Conservation (phyloP, 2,797 vertebrate species). For the Pelodytes ibericus region DNA sequence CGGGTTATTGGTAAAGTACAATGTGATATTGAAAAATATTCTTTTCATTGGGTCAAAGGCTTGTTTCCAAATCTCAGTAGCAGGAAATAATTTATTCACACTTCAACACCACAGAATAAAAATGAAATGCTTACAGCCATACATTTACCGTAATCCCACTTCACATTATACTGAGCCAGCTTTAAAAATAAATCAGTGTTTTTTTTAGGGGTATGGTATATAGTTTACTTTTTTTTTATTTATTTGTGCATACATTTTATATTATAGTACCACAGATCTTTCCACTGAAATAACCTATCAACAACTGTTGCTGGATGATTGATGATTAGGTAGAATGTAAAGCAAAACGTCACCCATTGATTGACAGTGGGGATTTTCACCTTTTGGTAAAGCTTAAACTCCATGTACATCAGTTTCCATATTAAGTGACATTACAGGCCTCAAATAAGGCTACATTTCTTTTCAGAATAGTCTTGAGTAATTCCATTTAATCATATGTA, state of each 20-base stretch:
- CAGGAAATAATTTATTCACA: constrained; percentile 15
- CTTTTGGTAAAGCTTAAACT: neutral
- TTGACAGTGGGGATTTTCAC: neutral
- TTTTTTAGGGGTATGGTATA: neutral
- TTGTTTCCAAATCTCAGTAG: constrained; percentile 1
- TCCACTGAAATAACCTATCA: constrained; percentile 16
- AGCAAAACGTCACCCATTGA: neutral
- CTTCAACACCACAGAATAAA: neutral
- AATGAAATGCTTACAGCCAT: neutral
- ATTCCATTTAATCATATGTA: no score
- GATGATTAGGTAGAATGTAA: constrained; percentile 1
- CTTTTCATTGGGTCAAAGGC: constrained; percentile 11
- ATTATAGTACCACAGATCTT: neutral
- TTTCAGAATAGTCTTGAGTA: neutral
- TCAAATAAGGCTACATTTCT: neutral
- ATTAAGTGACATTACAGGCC: neutral
- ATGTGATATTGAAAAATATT: constrained; percentile 11
- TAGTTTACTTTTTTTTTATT: constrained; percentile 6
- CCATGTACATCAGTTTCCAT: neutral
- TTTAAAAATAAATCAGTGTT: constrained; percentile 10
- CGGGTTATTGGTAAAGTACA: constrained; percentile 33
- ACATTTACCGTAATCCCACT: neutral
- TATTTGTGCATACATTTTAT: neutral
- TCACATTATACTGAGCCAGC: neutral
- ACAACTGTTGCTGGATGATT: constrained; percentile 26